These are phyloP conservation scores for Ethmia dodecea DNA, from an alignment of 2,888 invertebrate species.

Conservation along the genomic window DNA sequence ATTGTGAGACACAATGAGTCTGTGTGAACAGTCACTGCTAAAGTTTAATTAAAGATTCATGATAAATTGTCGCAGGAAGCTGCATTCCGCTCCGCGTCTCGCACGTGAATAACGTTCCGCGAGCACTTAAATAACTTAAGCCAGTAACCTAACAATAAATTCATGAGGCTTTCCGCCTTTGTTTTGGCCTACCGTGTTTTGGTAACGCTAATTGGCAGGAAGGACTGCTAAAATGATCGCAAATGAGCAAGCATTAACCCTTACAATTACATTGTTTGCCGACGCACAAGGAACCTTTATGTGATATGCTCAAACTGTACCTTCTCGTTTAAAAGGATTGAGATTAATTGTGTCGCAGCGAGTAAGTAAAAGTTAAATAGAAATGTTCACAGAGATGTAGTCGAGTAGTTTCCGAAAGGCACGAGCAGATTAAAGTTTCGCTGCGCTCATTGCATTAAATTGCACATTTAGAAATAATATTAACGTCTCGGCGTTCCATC, in stretches of 20 bases:
- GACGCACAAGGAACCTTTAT: too few relatives aligned
- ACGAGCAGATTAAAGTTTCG: conserved; percentile 14
- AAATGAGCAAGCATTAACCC: conserved; percentile 37
- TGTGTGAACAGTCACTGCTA: conserved; percentile 60
- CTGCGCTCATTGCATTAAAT: conserved; percentile 29
- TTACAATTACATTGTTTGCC: conserved; percentile 4
- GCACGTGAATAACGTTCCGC: conserved; percentile 66
- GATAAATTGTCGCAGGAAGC: conserved; percentile 74
- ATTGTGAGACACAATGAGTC: conserved; percentile 55
- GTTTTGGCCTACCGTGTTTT: conserved; percentile 53
- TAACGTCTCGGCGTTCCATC: conserved; percentile 39
- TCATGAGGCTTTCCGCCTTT: conserved; percentile 62
- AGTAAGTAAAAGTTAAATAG: conserved; percentile 11
- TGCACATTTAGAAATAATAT: conserved; percentile 49
- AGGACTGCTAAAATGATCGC: conserved; percentile 55
- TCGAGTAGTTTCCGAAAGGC: conserved; percentile 9
- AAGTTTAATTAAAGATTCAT: conserved; percentile 78
- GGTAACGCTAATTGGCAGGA: conserved; percentile 68
- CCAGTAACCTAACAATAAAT: conserved; percentile 71
- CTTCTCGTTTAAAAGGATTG: too few relatives aligned
- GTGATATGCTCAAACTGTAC: too few relatives aligned
- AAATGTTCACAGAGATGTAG: too few relatives aligned
- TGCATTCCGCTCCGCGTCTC: conserved; percentile 63
- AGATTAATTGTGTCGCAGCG: conserved; percentile 8
- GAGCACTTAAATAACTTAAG: conserved; percentile 71